Evolutionary conservation across 2,888 invertebrate genomes (phyloP), one percentile per base, ranked within the genome.

Genomic region (Griposia aprilina): DNA sequence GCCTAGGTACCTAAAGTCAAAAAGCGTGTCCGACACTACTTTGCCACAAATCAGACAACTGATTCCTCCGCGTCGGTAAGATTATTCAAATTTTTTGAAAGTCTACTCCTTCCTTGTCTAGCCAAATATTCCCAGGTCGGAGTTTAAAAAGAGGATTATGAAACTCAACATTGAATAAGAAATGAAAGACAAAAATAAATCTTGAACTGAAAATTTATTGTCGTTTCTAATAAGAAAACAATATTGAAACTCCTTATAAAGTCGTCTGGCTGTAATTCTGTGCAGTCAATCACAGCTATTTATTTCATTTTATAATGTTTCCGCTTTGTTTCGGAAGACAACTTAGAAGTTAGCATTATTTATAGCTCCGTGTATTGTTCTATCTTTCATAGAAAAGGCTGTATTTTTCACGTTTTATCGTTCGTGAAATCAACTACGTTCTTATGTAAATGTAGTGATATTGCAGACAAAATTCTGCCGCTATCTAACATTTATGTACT

Each of bases 241-340:
- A 73, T 79, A 62, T 73, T 52, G 57, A 6, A 79, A 74, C 59
- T 79, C 17, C 23, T 23, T 62, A 65, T 65, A 65, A 72, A 75
- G 82, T 62, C 72, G 76, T 82, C 78, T 50, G 71, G 76, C 76
- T 79, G 81, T 88, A 88, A 87, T 88, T 83, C 83, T 69, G 80
- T 74, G 82, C 82, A 87, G 86, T 87, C 85, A 85, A 86, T 89
- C 87, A 81, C 85, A 89, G 83, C 84, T 85, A 89, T 81, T 88
- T 76, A 76, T 73, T 85, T 83, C 77, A 65, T 74, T 81, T 81
- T 71, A 76, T 75, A 87, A 74, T 77, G 30, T 57, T 70, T 30
- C 23, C 50, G 57, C 26, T 76, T 82, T 75, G 57, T 75, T 75
- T 45, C 17, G 15, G 4, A 66, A 59, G 65, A 52, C 82, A 81